Base-by-base conservation (phyloP, 1,140 invertebrate species). In the Bombus consobrinus region DNA sequence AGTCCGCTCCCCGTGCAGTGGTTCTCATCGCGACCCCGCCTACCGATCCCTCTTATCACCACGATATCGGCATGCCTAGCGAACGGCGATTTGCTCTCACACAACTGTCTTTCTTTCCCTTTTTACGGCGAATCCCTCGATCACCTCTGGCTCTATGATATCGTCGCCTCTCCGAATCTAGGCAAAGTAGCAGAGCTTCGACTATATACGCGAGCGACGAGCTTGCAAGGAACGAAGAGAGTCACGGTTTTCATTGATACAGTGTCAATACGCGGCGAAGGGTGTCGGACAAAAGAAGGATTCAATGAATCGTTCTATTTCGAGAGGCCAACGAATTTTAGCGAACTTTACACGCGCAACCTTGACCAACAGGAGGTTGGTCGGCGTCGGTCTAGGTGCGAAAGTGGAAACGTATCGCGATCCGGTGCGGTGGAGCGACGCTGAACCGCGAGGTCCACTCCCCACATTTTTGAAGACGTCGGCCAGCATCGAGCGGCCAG, bases 391-490 rank as follows among this genome's bases (percentile, higher is more conserved):
- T 18, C 32, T 73, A 53, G 18, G 34, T 37, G 53, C 37, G 62
- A 77, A 76, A 83, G 73, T 76, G n/a, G 43, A 32, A 75, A 62
- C 79, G 79, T 13, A n/a, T 13, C n/a, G 64, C n/a, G 34, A 37
- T 22, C 34, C 32, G 66, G 18, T 37, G 66, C 32, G 66, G 18
- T 37, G 66, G 78, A 81, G 79, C 79, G 37, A 64, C 80, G 86
- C 73, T 68, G 72, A 57, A 37, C 68, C 68, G 85, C 91, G 89
- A 92, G 90, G 91, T 93, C 92, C 91, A 89, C 92, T 94, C 93
- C 91, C 90, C 76, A 86, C 88, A 94, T 94, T 95, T 95, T 94
- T 93, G 89, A 94, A 92, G 92, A 93, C 90, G 89, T 85, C 91
- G 90, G 77, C 77, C 87, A 91, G 83, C 84, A 83, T 77, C 82